Evolutionary conservation across 2,113 vertebrate species (phyloP).

Genomic region (Talpa occidentalis): DNA sequence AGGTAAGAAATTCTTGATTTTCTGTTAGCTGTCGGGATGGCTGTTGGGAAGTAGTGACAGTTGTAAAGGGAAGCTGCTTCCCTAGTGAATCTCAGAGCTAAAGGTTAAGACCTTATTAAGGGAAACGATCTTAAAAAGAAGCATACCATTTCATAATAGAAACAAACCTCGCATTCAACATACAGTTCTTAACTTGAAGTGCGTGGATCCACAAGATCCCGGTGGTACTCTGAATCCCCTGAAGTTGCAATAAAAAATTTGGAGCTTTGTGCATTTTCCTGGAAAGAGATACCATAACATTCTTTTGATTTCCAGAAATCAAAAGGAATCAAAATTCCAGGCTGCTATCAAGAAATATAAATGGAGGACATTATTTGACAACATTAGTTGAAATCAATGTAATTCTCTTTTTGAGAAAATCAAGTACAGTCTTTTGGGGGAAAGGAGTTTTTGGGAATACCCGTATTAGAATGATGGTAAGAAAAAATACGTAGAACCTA

Average conservation of each 20-base stretch:
- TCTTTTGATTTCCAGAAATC: conserved; percentile 47
- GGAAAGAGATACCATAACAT: background rate
- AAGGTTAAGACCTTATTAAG: background rate
- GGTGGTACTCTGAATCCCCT: background rate
- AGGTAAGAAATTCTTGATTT: conserved; percentile 88
- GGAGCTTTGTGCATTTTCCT: background rate
- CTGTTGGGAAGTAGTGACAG: background rate
- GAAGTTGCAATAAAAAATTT: background rate
- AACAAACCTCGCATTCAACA: background rate
- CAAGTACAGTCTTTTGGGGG: background rate
- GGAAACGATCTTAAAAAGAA: background rate
- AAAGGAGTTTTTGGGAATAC: background rate
- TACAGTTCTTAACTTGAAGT: background rate
- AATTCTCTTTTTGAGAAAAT: background rate
- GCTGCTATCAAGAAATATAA: conserved; percentile 15
- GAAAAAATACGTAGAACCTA: background rate
- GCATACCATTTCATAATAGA: background rate
- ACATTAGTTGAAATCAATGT: background rate
- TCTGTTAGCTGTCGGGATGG: background rate
- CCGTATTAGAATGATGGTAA: background rate
- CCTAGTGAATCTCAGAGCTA: background rate
- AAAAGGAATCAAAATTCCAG: background rate
- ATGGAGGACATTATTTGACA: conserved; percentile 10
- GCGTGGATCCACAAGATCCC: background rate
- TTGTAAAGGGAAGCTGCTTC: background rate